Evolutionary conservation across 2,113 vertebrate genomes (phyloP).

Genomic region (Mormyrus iriodes): DNA sequence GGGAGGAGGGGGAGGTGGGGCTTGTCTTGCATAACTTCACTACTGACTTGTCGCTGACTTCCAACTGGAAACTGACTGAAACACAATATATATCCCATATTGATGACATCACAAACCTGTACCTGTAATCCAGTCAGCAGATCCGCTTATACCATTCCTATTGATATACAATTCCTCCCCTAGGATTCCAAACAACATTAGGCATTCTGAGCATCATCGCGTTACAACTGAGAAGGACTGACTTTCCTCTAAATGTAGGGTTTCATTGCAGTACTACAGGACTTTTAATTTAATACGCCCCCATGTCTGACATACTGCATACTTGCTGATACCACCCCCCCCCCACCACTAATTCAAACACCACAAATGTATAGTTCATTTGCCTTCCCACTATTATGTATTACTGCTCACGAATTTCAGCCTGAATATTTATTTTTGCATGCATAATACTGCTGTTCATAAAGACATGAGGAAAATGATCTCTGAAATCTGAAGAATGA

Average conservation of each 20-base stretch:
- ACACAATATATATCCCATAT: constrained; percentile 29
- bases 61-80: constrained; percentile 27
- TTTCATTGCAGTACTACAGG: constrained; percentile 27
- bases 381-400: neutral
- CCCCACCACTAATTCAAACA: neutral
- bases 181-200: constrained; percentile 33
- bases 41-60: neutral
- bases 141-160: constrained; percentile 40
- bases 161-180: constrained; percentile 36
- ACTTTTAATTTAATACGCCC: neutral
- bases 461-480: neutral
- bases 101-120: constrained; percentile 32
- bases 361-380: neutral
- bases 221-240: constrained; percentile 31
- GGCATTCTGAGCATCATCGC: constrained; percentile 22
- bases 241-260: constrained; percentile 28
- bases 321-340: neutral
- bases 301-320: neutral
- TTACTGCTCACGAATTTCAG: neutral
- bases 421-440: neutral
- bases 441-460: neutral
- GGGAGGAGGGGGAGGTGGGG: neutral
- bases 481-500: neutral
- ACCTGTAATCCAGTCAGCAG: constrained; percentile 24
- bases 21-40: neutral